These are phyloP conservation scores for Dryobates pubescens DNA, from an alignment of 2,797 vertebrate species.

Conservation along the genomic window DNA sequence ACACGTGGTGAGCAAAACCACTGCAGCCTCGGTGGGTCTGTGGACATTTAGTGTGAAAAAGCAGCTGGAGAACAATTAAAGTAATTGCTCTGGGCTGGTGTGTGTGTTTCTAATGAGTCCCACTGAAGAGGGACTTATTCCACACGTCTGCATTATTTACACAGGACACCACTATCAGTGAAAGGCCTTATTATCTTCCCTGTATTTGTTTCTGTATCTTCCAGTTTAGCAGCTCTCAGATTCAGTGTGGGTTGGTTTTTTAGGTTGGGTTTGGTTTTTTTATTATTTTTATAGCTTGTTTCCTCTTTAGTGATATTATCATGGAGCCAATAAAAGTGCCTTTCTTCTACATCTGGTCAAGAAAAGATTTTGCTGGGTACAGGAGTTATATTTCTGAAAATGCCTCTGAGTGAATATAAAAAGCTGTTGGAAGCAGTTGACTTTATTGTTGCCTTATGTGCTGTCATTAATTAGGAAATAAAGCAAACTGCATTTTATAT, in stretches of 20 bases:
- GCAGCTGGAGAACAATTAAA: constrained; percentile 53
- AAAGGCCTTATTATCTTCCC: constrained; percentile 56
- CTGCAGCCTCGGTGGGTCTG: not conserved
- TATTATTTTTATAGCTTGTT: constrained; percentile 67
- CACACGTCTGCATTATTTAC: constrained; percentile 49
- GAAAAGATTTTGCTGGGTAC: constrained; percentile 62
- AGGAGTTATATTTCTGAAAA: constrained; percentile 53
- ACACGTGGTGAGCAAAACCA: not conserved
- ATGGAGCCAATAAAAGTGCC: constrained; percentile 61
- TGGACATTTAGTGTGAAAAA: constrained; percentile 34
- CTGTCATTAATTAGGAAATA: constrained; percentile 72
- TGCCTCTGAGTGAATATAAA: constrained; percentile 65
- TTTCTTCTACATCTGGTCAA: constrained; percentile 71
- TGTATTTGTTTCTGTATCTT: constrained; percentile 59
- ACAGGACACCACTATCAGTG: constrained; percentile 58
- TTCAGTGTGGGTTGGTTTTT: not conserved
- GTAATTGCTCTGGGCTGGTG: constrained; percentile 50
- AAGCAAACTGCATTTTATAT: constrained; percentile 63
- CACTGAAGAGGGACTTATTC: constrained; percentile 28
- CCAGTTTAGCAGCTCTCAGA: constrained; percentile 50
- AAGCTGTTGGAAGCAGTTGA: constrained; percentile 69
- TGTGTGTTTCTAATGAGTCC: constrained; percentile 48
- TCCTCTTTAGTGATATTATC: constrained; percentile 67
- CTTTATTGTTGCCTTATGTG: constrained; percentile 68
- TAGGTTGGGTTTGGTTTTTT: not conserved